phyloP scores from a whole-genome alignment of 2,113 vertebrate genomes.

The Channa maculata region DNA sequence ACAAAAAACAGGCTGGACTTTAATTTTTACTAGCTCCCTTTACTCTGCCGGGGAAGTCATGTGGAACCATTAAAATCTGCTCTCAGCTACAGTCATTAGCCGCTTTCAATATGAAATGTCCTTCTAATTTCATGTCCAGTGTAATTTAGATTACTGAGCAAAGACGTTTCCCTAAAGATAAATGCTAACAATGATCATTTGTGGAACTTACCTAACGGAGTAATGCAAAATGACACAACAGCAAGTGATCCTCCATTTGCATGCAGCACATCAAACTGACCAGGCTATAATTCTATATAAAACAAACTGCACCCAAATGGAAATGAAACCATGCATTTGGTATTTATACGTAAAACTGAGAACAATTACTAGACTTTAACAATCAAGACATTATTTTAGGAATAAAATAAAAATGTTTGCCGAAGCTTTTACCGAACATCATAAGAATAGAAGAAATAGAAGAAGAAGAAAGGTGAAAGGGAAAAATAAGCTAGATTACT shows the following conservation, averaged over 20 bases:
- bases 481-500: conserved; percentile 24
- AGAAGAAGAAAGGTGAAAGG: conserved; percentile 3
- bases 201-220: conserved; percentile 37
- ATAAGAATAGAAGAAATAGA: conserved; percentile 22
- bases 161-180: conserved; percentile 38
- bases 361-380: conserved; percentile 10
- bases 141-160: conserved; percentile 51
- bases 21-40: conserved; percentile 65
- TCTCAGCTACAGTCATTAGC: conserved; percentile 70
- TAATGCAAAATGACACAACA: conserved; percentile 21
- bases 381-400: conserved; percentile 7
- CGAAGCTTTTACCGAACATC: conserved; percentile 42
- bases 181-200: conserved; percentile 45
- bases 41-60: conserved; percentile 64
- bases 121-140: conserved; percentile 57
- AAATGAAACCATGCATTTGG: conserved; percentile 4
- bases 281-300: not conserved
- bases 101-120: conserved; percentile 65
- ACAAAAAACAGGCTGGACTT: conserved; percentile 45
- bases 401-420: conserved; percentile 11
- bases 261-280: conserved; percentile 15
- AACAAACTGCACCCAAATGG: not conserved
- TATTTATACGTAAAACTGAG: not conserved
- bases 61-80: conserved; percentile 76
- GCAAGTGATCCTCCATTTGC: conserved; percentile 11